These are phyloP conservation scores for Camponotus vicinus DNA, from an alignment of 1,140 invertebrate species.

Conservation along the genomic window DNA sequence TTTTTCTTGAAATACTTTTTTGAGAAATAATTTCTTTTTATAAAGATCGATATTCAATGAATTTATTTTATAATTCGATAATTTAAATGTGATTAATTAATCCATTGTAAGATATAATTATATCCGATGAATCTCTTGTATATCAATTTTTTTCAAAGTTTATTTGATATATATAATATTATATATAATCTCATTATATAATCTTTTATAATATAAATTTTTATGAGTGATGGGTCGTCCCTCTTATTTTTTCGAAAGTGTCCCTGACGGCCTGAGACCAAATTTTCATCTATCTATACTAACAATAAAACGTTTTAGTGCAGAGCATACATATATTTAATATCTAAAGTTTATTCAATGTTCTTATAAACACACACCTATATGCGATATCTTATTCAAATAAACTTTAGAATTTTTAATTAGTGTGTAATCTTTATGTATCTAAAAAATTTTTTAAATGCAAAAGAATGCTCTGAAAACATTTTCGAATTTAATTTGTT, in stretches of 20 bases:
- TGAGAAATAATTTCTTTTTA: not conserved
- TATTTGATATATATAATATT: not conserved
- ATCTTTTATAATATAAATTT: not conserved
- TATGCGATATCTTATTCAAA: not conserved
- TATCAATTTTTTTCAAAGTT: not conserved
- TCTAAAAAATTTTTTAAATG: not conserved
- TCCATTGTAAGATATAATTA: not conserved
- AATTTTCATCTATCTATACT: conserved; percentile 23
- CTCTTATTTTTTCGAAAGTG: conserved; percentile 24
- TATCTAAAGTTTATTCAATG: conserved; percentile 10
- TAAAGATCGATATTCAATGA: not conserved
- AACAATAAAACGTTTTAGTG: conserved; percentile 19
- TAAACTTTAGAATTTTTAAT: not conserved
- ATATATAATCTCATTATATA: not conserved
- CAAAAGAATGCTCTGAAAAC: not conserved
- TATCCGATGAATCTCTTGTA: not conserved
- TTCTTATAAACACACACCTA: conserved; percentile 38
- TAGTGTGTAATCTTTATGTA: not conserved
- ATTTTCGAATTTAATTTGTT: not conserved
- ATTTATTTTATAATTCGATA: conserved; percentile 16
- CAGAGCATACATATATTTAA: not conserved
- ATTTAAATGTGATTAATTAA: conserved; percentile 3
- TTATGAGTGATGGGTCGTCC: conserved; percentile 9
- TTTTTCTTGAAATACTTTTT: not conserved
- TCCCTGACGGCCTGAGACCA: conserved; percentile 53